phyloP scores from a whole-genome alignment of 1,140 invertebrate species.

The Camponotus floridanus region DNA sequence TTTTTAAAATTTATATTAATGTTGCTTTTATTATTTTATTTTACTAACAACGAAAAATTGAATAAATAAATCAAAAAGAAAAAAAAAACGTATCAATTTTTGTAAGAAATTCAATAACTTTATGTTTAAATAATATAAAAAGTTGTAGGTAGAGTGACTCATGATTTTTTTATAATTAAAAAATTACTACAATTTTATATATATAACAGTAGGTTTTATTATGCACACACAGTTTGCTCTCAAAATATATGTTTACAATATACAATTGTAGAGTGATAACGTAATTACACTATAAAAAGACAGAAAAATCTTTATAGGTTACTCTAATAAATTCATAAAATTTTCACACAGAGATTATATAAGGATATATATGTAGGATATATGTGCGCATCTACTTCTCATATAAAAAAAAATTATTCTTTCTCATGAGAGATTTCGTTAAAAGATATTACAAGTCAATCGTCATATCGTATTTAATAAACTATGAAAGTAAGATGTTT shows the following conservation, averaged over 20 bases:
- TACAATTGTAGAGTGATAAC: conserved; percentile 39
- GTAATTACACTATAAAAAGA: conserved; percentile 16
- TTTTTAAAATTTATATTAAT: background rate
- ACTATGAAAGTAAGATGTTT: conserved; percentile 33
- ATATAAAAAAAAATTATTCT: conserved; percentile 12
- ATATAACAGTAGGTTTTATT: conserved; percentile 25
- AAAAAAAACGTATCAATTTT: background rate
- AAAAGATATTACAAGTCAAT: conserved; percentile 2
- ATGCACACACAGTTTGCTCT: conserved; percentile 45
- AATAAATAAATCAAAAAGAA: background rate
- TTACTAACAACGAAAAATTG: background rate
- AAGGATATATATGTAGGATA: background rate
- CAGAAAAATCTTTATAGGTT: conserved; percentile 16
- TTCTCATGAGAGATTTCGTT: conserved; percentile 25
- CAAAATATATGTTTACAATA: conserved; percentile 36
- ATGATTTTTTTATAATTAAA: background rate
- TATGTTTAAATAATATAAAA: background rate
- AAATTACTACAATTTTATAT: background rate
- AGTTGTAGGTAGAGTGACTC: background rate
- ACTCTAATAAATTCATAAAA: conserved; percentile 40
- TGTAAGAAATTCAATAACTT: background rate
- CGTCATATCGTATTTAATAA: conserved; percentile 11
- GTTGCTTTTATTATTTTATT: too few relatives aligned
- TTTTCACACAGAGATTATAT: background rate
- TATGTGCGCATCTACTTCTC: conserved; percentile 2